phyloP scores from a whole-genome alignment of 2,888 invertebrate genomes.

The Tetanocera ferruginea region DNA sequence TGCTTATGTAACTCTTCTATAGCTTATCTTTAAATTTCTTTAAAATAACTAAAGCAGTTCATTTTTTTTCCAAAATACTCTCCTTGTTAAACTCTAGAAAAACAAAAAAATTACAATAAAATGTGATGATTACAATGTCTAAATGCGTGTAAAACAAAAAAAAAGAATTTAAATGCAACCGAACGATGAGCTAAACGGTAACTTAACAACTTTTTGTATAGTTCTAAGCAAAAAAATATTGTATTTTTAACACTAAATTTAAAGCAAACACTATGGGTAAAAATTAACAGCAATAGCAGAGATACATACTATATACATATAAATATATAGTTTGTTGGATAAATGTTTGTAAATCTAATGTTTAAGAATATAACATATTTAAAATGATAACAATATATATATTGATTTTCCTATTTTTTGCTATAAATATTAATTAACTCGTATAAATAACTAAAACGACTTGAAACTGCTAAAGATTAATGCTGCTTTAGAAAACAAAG shows the following conservation, averaged over 20 bases:
- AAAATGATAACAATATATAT: background rate
- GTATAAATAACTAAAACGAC: background rate
- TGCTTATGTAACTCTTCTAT: too few relatives aligned
- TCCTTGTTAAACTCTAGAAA: background rate
- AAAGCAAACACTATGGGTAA: background rate
- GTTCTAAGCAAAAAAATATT: background rate
- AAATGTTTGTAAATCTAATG: slow-evolving; percentile 1
- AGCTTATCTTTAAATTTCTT: too few relatives aligned
- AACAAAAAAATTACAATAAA: background rate
- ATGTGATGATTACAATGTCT: slow-evolving; percentile 16
- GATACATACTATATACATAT: too few relatives aligned
- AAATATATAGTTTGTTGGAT: background rate
- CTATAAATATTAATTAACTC: background rate
- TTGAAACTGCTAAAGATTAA: background rate
- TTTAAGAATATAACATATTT: background rate
- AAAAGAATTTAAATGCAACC: background rate
- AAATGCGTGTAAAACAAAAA: background rate
- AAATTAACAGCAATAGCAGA: background rate
- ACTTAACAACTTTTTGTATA: slow-evolving; percentile 6
- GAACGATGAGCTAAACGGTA: slow-evolving; percentile 7
- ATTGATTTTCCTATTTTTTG: background rate
- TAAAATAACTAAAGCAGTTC: too few relatives aligned
- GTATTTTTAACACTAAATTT: slow-evolving; percentile 19
- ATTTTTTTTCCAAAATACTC: too few relatives aligned
- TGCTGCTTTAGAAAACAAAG: background rate